Evolutionary conservation across 2,888 invertebrate species (phyloP), one percentile per base, ranked within the genome.

Genomic region (Flabesymbios commensalis): DNA sequence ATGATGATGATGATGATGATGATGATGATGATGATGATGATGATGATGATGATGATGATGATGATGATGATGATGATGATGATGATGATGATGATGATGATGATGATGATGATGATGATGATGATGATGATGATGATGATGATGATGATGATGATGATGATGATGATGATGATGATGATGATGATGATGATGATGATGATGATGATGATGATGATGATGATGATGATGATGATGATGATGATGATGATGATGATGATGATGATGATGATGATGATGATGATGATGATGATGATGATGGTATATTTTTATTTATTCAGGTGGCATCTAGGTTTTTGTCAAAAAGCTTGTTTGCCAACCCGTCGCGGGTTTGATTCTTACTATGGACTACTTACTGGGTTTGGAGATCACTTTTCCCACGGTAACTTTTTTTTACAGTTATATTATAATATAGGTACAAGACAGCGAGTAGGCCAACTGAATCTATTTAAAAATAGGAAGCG

Each of bases 161-260:
- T 51, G 10, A 51, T 31, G 10, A 51, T 51, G 10, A 51, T 51
- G 10, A 51, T 33, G 10, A 51, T 31, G 10, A 51, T 31, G 10
- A 33, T 33, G 10, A 51, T 22, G 10, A 51, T 51, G 10, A 31
- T 31, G 10, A 51, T 51, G 19, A 51, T 22, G 31, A 51, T 51
- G 19, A 33, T 51, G 19, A 51, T 51, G 19, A 51, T 51, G 19
- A 51, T 51, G 29, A 51, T 33, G 19, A 51, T 51, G 19, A 51
- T 51, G 19, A 51, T 51, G 19, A 51, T 51, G 19, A 51, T 51
- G 29, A 51, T 51, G 19, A 51, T 51, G 19, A 51, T 33, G 19
- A 51, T 17, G 29, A 28, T 22, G 19, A 51, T 28, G 19, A 51
- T 33, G 29, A 51, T 33, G 10, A 51, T 51, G 10, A 51, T 28